Base-by-base conservation (phyloP, 2,888 invertebrate genomes). In the Geotrupes spiniger region DNA sequence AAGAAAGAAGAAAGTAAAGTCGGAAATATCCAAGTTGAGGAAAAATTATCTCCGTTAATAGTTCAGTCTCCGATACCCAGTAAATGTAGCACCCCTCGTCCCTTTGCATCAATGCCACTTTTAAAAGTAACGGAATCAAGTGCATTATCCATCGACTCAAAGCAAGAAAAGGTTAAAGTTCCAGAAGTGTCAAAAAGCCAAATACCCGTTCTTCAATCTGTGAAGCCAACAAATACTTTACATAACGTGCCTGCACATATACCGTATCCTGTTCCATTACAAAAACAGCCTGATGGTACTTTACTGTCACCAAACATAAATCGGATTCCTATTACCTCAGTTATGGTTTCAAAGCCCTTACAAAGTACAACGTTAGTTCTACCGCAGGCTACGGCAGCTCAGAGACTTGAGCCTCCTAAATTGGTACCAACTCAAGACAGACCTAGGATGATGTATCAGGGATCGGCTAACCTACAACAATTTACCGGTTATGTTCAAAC, bases 331-430 rank as follows among this genome's bases (percentile, higher is more conserved):
- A 78, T 80, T 31, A 78, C 80, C 15, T 78, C 82, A 28, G 76
- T 82, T 16, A 69, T 81, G 58, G 78, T 79, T 58, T 73, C 81
- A 4, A 82, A 82, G 68, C 78, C 80, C 52, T 63, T 80, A 27
- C 78, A 74, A 64, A 65, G 76, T 1, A 76, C 74, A 45, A 79
- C 76, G 47, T 67, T 73, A 25, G 58, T 70, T 44, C 56, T 73
- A 28, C 72, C 72, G 40, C 73, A 73, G 53, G 61, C 74, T 2
- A 70, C 68, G 51, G 53, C 66, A 11, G 71, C 69, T 3, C 68
- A 67, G 47, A 50, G 63, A 28, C 57, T 65, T 5, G 68, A 70
- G 54, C 64, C 66, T 29, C 65, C 66, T 10, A 65, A 68, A 51
- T 52, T 68, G 44, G 64, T 64, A 9, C 56, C 65, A 9, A 52